Base-by-base conservation (phyloP, 2,888 invertebrate species). In the Micropterix aruncella region DNA sequence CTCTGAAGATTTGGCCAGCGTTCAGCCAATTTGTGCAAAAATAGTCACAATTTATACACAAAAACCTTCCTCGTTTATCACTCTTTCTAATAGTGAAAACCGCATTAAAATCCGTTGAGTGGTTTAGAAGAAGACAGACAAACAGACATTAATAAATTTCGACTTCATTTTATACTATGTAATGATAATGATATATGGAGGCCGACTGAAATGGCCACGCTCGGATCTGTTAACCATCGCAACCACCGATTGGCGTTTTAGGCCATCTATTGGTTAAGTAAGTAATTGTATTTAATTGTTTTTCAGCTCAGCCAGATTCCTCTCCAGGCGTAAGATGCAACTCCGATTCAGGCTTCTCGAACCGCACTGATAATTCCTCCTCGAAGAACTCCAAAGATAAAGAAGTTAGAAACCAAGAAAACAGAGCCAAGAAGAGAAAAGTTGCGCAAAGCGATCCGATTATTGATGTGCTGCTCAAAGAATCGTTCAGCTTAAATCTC, bases 311-410 rank as follows among this genome's bases (percentile, higher is more conserved):
- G 14, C 12, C 27, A 12, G 27, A 27, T 12, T 27, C 27, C 5
- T 27, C 27, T 5, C 27, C 15, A 9, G 38, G 38, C 4, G 15
- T 15, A 48, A 60, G 70, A 39, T 66, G 68, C 50, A 71, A 69
- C 55, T 69, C 69, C 45, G 70, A 71, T 52, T 71, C 70, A 0
- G 69, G 69, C 1, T 66, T 70, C 51, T 70, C 70, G 5, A 62
- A 61, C 19, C 62, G 65, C 44, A 67, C 70, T 0, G 68, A 71
- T 47, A 54, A 57, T 44, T 67, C 68, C 2, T 60, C 58, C 44
- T 59, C 56, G 2, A 65, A 66, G 53, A 48, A 43, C 7, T 19
- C 43, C 37, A 14, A 16, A 19, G 16, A 15, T n/a, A 17, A 40
- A 17, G 19, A 16, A 2, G 18, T 15, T 9, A 40, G 3, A 16